phyloP scores from a whole-genome alignment of 2,797 vertebrate species.

The Strix occidentalis region DNA sequence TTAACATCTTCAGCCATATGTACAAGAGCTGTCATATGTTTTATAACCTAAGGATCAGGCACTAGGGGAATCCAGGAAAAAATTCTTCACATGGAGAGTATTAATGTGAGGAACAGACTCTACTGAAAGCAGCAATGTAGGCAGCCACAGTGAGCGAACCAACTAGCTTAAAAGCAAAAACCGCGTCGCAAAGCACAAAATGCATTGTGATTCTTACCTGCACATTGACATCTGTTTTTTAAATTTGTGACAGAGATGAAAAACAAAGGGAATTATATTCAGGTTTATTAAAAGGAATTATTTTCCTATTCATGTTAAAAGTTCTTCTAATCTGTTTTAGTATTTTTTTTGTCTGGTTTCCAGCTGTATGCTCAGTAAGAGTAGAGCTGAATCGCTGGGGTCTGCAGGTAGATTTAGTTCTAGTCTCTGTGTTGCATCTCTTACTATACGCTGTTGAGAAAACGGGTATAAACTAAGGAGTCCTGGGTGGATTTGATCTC shows the following conservation, averaged over 20 bases:
- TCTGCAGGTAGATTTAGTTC: not conserved
- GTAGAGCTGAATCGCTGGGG: not conserved
- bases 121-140: not conserved
- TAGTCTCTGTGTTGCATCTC: not conserved
- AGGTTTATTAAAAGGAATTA: not conserved
- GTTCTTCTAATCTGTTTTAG: not conserved
- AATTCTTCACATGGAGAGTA: not conserved
- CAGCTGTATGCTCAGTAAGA: not conserved
- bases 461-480: not conserved
- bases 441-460: not conserved
- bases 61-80: slow-evolving; percentile 10
- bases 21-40: not conserved
- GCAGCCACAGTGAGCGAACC: not conserved
- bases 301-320: not conserved
- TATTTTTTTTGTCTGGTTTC: not conserved
- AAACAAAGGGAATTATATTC: not conserved
- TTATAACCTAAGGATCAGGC: not conserved
- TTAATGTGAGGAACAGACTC: slow-evolving; percentile 32
- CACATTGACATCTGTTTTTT: not conserved
- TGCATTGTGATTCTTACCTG: not conserved
- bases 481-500: not conserved
- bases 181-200: not conserved
- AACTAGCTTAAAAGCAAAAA: not conserved
- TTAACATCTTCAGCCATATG: not conserved
- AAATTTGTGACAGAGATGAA: not conserved